Evolutionary conservation across 2,888 invertebrate species (phyloP).

Genomic region (Troilus luridus): DNA sequence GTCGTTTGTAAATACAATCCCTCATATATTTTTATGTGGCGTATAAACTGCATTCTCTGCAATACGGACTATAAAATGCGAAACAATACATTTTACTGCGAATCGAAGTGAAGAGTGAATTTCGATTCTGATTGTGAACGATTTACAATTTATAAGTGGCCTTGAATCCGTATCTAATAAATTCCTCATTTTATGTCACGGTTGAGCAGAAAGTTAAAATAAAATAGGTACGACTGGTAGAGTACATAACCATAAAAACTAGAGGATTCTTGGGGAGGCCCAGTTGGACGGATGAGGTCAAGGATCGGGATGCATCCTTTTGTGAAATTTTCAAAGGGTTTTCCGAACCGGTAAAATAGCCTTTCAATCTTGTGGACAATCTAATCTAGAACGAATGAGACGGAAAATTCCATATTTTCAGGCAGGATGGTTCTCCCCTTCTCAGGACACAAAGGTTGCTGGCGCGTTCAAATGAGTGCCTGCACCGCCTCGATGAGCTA

Average conservation of each 20-base stretch:
- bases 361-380: slow-evolving; percentile 46
- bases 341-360: slow-evolving; percentile 36
- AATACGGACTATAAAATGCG: not conserved
- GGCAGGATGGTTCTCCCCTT: slow-evolving; percentile 6
- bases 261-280: too few relatives aligned
- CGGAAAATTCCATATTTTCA: slow-evolving; percentile 49
- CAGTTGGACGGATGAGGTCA: not conserved
- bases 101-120: not conserved
- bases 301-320: not conserved
- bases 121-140: not conserved
- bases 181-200: not conserved
- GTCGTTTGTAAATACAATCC: not conserved
- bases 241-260: not conserved
- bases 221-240: not conserved
- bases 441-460: not conserved
- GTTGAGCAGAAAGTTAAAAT: not conserved
- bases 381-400: slow-evolving; percentile 37
- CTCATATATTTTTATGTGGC: not conserved
- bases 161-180: not conserved
- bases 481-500: not conserved
- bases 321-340: slow-evolving; percentile 42
- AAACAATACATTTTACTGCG: not conserved
- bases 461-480: not conserved
- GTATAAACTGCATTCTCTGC: not conserved
- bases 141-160: not conserved